Conservation (phyloP, 2,797 vertebrate species). For the Anas acuta region DNA sequence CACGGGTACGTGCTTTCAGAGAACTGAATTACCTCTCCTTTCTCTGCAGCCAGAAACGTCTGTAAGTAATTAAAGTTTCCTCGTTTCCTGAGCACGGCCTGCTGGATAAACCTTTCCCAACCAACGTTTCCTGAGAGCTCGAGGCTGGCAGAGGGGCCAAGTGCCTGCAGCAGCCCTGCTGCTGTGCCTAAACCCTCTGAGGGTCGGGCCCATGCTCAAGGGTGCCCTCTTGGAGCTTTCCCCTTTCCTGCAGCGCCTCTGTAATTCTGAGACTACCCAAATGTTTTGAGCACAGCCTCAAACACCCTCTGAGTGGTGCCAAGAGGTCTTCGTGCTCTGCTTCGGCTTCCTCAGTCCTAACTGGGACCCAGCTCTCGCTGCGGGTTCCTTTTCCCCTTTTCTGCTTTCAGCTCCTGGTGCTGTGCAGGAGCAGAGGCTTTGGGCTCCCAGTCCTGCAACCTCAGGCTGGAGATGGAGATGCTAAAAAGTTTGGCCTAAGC, state of each 20-base stretch:
- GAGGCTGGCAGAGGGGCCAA: background rate
- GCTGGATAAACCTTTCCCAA: background rate
- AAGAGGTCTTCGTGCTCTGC: background rate
- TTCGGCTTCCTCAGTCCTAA: background rate
- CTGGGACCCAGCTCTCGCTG: background rate
- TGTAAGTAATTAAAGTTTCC: background rate
- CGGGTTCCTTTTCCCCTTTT: background rate
- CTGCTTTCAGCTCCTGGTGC: background rate
- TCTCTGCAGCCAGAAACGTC: background rate
- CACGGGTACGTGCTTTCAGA: background rate
- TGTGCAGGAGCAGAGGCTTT: background rate
- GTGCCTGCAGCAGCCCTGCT: background rate
- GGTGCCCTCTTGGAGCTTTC: background rate
- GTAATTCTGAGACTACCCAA: background rate
- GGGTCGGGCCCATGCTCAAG: fast-evolving
- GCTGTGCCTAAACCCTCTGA: background rate
- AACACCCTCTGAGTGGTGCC: background rate
- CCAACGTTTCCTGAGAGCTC: background rate
- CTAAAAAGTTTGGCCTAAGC: background rate
- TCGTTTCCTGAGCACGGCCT: background rate
- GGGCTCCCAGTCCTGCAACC: background rate
- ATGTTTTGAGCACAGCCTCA: fast-evolving
- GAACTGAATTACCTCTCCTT: background rate
- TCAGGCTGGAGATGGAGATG: background rate
- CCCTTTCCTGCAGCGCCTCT: background rate